These are phyloP conservation scores for Eclectus roratus DNA, from an alignment of 2,113 vertebrate genomes.

Conservation along the genomic window DNA sequence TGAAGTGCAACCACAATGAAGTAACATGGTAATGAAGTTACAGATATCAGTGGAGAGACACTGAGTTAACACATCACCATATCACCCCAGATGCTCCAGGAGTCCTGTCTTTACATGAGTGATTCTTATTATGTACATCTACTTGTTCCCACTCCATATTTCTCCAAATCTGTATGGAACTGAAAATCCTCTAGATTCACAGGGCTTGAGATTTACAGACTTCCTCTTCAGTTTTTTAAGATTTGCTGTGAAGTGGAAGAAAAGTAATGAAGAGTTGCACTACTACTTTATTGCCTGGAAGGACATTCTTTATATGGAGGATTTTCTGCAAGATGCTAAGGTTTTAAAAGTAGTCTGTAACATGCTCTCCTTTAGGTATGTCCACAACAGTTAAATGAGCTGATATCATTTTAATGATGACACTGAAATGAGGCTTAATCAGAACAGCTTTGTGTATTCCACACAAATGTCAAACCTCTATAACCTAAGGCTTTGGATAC, in stretches of 20 bases:
- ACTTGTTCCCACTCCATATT: background rate
- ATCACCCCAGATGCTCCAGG: background rate
- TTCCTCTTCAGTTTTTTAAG: background rate
- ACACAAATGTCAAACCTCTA: background rate
- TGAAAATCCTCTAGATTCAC: background rate
- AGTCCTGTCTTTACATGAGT: rapidly evolving
- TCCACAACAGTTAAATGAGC: background rate
- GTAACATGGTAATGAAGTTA: background rate
- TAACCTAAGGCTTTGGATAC: background rate
- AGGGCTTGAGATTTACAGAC: background rate
- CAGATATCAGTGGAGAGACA: background rate
- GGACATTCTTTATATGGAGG: background rate
- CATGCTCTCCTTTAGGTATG: background rate
- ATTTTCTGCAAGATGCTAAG: background rate
- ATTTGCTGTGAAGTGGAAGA: background rate
- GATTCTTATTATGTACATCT: rapidly evolving
- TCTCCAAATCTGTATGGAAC: background rate
- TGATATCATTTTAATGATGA: background rate
- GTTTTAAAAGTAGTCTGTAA: background rate
- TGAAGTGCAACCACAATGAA: background rate
- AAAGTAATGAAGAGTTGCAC: background rate
- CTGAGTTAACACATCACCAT: background rate
- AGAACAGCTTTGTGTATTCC: background rate
- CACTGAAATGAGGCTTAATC: background rate
- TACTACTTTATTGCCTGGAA: background rate